These are phyloP conservation scores for Chrysolina americana DNA, from an alignment of 2,888 invertebrate species.

Conservation along the genomic window DNA sequence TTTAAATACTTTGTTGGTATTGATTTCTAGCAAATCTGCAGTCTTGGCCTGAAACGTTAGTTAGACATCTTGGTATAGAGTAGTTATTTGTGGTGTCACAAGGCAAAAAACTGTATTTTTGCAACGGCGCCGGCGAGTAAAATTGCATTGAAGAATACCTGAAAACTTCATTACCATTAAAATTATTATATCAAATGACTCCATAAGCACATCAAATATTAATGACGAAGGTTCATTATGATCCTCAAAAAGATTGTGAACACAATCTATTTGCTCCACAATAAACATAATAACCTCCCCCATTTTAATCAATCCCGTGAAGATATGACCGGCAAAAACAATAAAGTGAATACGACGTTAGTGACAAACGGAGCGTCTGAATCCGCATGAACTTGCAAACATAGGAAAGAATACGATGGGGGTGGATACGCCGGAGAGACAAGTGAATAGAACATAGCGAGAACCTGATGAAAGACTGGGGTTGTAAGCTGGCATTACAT, in stretches of 20 bases:
- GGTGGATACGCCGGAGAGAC: conserved; percentile 51
- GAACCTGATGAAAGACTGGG: conserved; percentile 58
- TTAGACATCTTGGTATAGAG: too few species aligned
- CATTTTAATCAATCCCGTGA: conserved; percentile 34
- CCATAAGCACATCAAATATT: background rate
- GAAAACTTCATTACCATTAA: too few species aligned
- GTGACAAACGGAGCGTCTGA: conserved; percentile 52
- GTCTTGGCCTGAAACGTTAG: too few species aligned
- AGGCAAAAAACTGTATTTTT: too few species aligned
- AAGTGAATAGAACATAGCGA: conserved; percentile 56
- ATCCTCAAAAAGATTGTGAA: background rate
- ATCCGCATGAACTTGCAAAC: conserved; percentile 49
- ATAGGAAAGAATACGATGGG: conserved; percentile 54
- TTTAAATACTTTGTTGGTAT: too few species aligned
- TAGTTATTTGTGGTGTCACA: too few species aligned
- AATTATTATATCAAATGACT: background rate
- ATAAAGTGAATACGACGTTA: conserved; percentile 34
- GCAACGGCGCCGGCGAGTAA: too few species aligned
- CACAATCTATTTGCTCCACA: background rate
- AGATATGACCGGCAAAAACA: conserved; percentile 27
- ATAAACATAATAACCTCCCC: conserved; percentile 23
- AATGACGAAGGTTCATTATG: background rate
- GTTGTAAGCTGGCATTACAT: conserved; percentile 63
- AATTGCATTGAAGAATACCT: too few species aligned
- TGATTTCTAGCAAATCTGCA: too few species aligned